Evolutionary conservation across 2,888 invertebrate genomes (phyloP).

Genomic region (Spodoptera picta): DNA sequence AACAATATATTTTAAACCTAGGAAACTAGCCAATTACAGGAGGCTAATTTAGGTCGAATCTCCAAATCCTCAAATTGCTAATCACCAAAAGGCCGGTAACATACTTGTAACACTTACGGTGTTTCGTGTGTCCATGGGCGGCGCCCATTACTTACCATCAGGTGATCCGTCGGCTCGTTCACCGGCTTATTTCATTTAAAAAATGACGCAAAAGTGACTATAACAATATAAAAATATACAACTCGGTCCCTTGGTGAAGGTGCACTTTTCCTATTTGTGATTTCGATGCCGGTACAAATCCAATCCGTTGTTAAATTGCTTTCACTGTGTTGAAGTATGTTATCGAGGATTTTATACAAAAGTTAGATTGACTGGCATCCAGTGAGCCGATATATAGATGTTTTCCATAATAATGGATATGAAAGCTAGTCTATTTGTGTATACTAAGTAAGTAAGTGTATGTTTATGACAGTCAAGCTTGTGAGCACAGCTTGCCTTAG

Average conservation of each 20-base stretch:
- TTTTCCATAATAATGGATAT: too few relatives aligned
- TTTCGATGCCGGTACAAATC: conserved; percentile 21
- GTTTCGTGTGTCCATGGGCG: too few relatives aligned
- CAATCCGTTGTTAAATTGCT: conserved; percentile 23
- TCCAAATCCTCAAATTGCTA: background rate
- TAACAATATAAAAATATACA: conserved; percentile 5
- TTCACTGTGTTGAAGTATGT: background rate
- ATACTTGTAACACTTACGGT: too few relatives aligned
- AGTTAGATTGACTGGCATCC: background rate
- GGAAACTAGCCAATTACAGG: too few relatives aligned
- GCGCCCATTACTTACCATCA: too few relatives aligned
- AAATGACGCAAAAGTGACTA: background rate
- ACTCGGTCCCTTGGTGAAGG: conserved; percentile 1
- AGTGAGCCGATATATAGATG: background rate
- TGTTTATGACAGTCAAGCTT: too few relatives aligned
- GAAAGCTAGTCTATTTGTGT: too few relatives aligned
- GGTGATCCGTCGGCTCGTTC: too few relatives aligned
- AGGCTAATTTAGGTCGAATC: too few relatives aligned
- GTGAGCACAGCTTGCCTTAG: too few relatives aligned
- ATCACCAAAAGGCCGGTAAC: background rate
- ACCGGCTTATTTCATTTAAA: background rate
- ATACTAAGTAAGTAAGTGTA: too few relatives aligned
- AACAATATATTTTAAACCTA: too few relatives aligned
- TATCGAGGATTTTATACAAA: conserved; percentile 1
- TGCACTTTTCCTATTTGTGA: conserved; percentile 18